Evolutionary conservation across 2,888 invertebrate genomes (phyloP).

Genomic region (Amiota communis): DNA sequence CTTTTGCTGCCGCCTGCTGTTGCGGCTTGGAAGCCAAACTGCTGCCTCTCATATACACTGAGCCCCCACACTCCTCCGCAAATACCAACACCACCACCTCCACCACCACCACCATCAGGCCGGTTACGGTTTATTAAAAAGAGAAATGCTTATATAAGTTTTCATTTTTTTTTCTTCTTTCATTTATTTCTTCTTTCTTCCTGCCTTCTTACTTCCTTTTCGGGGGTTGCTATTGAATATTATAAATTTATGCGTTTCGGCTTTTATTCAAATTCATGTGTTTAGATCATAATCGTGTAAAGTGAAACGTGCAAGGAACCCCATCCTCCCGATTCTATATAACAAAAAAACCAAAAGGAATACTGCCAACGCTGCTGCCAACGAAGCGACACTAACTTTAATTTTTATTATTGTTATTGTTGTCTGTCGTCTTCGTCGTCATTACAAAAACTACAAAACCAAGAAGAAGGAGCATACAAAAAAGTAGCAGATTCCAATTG

Average conservation of each 20-base stretch:
- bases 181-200: not conserved
- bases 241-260: not conserved
- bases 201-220: not conserved
- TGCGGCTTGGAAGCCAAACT: conserved; percentile 20
- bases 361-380: no score
- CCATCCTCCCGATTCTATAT: not conserved
- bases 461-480: not conserved
- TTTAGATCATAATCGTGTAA: no score
- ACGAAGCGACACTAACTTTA: not conserved
- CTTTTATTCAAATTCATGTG: no score
- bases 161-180: conserved; percentile 5
- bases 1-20: conserved; percentile 51
- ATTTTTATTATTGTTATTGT: not conserved
- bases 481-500: conserved; percentile 4
- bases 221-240: not conserved
- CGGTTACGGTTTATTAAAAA: not conserved
- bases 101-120: not conserved
- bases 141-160: conserved; percentile 19
- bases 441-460: not conserved
- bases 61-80: not conserved
- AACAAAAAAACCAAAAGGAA: not conserved
- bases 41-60: not conserved
- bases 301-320: no score
- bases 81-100: not conserved
- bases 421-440: not conserved